Evolutionary conservation across 2,888 invertebrate species (phyloP), one percentile per base, ranked within the genome.

Genomic region (Incurvaria masculella): DNA sequence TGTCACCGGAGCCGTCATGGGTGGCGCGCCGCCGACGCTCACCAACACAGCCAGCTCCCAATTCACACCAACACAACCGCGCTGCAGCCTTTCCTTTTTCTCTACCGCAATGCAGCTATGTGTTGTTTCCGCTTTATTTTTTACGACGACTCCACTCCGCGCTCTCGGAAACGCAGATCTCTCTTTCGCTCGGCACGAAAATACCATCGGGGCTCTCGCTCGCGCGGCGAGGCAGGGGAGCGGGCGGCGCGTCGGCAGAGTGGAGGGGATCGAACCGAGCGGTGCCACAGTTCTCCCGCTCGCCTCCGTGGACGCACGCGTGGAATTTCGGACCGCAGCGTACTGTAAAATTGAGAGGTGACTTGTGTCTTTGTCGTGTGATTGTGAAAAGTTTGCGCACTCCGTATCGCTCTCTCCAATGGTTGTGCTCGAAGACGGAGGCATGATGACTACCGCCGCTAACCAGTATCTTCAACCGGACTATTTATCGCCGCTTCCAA

Each of bases 381-480:
- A 63, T 61, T 61, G 64, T 64, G 61, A 64, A 69, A 45, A 74
- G 73, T 78, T 75, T n/a, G 33, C 33, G 33, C 14, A 33, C 33
- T 33, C 14, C 33, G 8, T n/a, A n/a, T 14, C 33, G 33, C 14
- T 33, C 61, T 65, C 68, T 74, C 72, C 74, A 78, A 93, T 93
- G 93, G 92, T 92, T 81, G 92, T 93, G 72, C 84, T 93, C 78
- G 92, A 93, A 85, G 89, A 90, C 81, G 88, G 88, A 79, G 89
- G 88, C 81, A 89, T 94, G 86, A 86, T 91, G 81, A 86, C 91
- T 65, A 86, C 89, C 61, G 89, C 90, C 69, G 91, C 89, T 63
- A 94, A 94, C 79, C 96, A 96, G 81, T 97, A 97, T 75, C 81
- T 97, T 60, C 92, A 94, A 73, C 96, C 96, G 75, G 97, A 97